These are phyloP conservation scores for Drosophila nigromelanica DNA, from an alignment of 1,140 invertebrate species.

Conservation along the genomic window DNA sequence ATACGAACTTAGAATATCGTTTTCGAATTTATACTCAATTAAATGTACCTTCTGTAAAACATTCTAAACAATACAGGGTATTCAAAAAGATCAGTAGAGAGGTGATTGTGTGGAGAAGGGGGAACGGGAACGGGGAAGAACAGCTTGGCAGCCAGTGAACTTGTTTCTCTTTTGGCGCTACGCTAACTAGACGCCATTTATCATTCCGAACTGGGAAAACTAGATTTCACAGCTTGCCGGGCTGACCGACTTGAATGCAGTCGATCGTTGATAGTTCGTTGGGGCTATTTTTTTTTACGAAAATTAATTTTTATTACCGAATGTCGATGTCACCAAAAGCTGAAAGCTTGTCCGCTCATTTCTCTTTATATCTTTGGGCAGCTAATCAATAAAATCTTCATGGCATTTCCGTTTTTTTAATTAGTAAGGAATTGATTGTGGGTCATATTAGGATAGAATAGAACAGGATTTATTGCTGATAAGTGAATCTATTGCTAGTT, in stretches of 20 bases:
- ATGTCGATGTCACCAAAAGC: conserved; percentile 49
- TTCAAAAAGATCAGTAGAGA: neutral
- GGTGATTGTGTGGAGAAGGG: neutral
- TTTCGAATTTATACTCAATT: too few species aligned
- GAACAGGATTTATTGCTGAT: neutral
- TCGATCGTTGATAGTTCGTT: conserved; percentile 15
- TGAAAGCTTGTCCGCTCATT: conserved; percentile 34
- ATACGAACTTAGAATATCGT: too few species aligned
- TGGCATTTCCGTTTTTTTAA: conserved; percentile 49
- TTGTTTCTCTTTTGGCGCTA: conserved; percentile 75
- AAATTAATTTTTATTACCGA: conserved; percentile 78
- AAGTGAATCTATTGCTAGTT: too few species aligned
- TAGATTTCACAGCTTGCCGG: conserved; percentile 54
- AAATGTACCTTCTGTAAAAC: too few species aligned
- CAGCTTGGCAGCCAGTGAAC: conserved; percentile 48
- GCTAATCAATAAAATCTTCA: conserved; percentile 54
- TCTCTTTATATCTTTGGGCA: conserved; percentile 11
- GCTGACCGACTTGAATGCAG: conserved; percentile 45
- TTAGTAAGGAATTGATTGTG: conserved; percentile 17
- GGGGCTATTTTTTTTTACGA: conserved; percentile 16
- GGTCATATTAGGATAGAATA: neutral
- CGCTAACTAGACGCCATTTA: conserved; percentile 77
- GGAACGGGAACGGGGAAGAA: neutral
- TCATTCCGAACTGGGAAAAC: conserved; percentile 73
- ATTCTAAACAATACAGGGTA: conserved; percentile 1